Percentiles rank a stretch among this genome's conserved stretches.
phyloP scores from a whole-genome alignment of 2,888 invertebrate species.

The Boloria selene region DNA sequence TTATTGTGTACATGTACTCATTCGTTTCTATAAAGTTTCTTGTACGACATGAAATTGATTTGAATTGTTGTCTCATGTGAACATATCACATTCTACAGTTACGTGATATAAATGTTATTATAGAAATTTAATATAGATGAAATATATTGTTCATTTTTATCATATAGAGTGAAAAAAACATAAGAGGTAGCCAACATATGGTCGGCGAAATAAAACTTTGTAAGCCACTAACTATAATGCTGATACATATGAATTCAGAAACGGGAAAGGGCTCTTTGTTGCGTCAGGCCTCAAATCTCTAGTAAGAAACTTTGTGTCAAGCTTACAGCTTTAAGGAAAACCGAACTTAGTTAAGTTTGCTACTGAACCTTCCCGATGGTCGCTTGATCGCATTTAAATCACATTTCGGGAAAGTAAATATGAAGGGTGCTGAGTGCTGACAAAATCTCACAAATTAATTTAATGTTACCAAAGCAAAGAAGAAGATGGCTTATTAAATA shows the following conservation, averaged over 20 bases:
- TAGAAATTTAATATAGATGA: no score
- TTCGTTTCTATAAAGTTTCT: background rate
- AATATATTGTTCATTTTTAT: background rate
- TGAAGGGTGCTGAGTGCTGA: constrained; percentile 10
- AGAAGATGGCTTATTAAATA: background rate
- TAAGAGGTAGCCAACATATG: constrained; percentile 1
- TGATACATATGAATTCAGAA: constrained; percentile 41
- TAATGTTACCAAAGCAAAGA: background rate
- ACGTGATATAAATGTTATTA: no score
- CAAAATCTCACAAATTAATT: constrained; percentile 3
- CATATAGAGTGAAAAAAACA: background rate
- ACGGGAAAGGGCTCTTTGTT: constrained; percentile 47
- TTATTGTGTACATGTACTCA: constrained; percentile 21
- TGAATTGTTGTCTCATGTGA: background rate
- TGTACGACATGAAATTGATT: background rate
- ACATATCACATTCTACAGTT: background rate
- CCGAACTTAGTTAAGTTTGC: constrained; percentile 50
- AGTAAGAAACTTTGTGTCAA: constrained; percentile 48
- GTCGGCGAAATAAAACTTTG: constrained; percentile 10
- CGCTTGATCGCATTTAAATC: constrained; percentile 42
- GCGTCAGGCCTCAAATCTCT: constrained; percentile 51
- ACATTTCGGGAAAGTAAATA: constrained; percentile 38
- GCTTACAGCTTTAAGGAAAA: constrained; percentile 53
- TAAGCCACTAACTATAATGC: constrained; percentile 17
- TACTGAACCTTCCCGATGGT: constrained; percentile 37